Percentiles rank a stretch among this genome's conserved stretches.
These are phyloP conservation scores for Caenorhabditis becei DNA, from an alignment of 2,888 invertebrate genomes.

Conservation along the genomic window DNA sequence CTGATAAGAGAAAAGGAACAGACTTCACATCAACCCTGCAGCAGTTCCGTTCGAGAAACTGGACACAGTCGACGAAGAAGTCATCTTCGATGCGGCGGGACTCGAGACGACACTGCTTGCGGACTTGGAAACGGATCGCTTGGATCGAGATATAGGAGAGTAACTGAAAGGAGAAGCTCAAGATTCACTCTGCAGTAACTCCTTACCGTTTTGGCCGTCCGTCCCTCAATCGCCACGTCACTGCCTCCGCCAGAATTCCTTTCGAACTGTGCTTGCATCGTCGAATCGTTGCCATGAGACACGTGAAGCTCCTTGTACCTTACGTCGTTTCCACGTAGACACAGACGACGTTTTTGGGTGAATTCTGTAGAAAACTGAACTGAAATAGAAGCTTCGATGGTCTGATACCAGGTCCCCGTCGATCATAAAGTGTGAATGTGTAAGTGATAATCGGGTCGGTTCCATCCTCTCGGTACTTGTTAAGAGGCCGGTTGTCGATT, in stretches of 20 bases:
- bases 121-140: slow-evolving; percentile 65
- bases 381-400: not conserved
- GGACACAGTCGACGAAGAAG: slow-evolving; percentile 59
- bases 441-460: slow-evolving; percentile 67
- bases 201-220: slow-evolving; percentile 39
- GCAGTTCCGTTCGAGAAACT: slow-evolving; percentile 54
- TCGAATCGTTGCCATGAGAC: slow-evolving; percentile 39
- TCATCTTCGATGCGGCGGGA: slow-evolving; percentile 56
- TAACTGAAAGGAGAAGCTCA: slow-evolving; percentile 34
- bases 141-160: slow-evolving; percentile 62
- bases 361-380: slow-evolving; percentile 44
- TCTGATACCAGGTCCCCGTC: slow-evolving; percentile 39
- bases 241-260: slow-evolving; percentile 15
- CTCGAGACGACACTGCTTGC: slow-evolving; percentile 59
- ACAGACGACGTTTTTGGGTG: slow-evolving; percentile 60
- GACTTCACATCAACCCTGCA: slow-evolving; percentile 50
- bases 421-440: slow-evolving; percentile 64
- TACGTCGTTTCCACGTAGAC: slow-evolving; percentile 59
- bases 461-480: slow-evolving; percentile 55
- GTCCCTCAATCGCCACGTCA: slow-evolving; percentile 21
- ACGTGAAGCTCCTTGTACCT: slow-evolving; percentile 47
- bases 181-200: not conserved
- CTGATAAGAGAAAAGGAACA: not conserved
- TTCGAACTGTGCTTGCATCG: slow-evolving; percentile 65
- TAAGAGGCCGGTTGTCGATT: slow-evolving; percentile 49